Evolutionary conservation across 1,140 invertebrate species (phyloP).

Genomic region (Tetramorium simillimum): DNA sequence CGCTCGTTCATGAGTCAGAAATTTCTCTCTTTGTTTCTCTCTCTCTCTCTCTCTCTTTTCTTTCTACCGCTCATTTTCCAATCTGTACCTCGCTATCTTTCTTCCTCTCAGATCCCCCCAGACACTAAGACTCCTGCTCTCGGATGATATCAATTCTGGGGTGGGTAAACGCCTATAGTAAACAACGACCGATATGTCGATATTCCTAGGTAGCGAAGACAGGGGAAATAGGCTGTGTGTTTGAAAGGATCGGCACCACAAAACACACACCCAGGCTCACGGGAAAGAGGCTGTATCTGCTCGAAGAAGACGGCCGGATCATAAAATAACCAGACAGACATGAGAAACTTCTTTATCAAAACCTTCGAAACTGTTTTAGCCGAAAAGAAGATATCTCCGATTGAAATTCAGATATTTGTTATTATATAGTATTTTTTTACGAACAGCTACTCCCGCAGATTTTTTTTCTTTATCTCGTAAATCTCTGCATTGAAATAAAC

Average conservation of each 20-base stretch:
- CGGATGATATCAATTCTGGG: conserved; percentile 35
- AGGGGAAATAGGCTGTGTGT: conserved; percentile 47
- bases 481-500: neutral
- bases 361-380: neutral
- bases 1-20: neutral
- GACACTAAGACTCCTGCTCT: neutral
- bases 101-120: neutral
- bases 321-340: conserved; percentile 18
- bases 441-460: neutral
- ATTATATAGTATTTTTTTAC: neutral
- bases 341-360: conserved; percentile 1
- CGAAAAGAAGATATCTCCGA: neutral
- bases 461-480: neutral
- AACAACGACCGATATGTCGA: conserved; percentile 55
- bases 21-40: neutral
- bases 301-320: conserved; percentile 12
- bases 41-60: neutral
- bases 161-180: conserved; percentile 48
- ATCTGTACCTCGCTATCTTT: neutral
- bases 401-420: neutral
- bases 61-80: neutral
- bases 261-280: neutral
- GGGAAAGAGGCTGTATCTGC: neutral
- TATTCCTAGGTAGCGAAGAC: conserved; percentile 50
- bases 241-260: conserved; percentile 38